phyloP scores from a whole-genome alignment of 2,797 vertebrate genomes.

The Sebastes oblongus region DNA sequence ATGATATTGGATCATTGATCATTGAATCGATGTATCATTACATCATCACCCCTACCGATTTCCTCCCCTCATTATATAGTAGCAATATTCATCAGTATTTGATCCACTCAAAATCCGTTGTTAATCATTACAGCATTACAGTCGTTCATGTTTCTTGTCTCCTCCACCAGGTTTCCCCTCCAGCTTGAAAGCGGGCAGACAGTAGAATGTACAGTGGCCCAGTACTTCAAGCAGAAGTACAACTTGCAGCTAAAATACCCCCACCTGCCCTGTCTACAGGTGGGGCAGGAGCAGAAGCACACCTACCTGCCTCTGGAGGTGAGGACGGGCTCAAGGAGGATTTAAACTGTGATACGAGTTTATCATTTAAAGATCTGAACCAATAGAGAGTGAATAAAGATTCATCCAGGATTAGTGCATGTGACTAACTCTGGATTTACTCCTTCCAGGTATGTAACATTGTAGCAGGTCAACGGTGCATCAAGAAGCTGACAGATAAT shows the following conservation, averaged over 20 bases:
- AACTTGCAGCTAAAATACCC: constrained; percentile 99
- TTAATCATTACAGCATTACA: neutral
- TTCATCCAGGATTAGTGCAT: neutral
- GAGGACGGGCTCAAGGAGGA: constrained; percentile 57
- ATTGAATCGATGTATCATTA: too few species aligned
- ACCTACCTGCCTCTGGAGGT: constrained; percentile 99
- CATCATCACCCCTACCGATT: too few species aligned
- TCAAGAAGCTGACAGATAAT: constrained; percentile 99
- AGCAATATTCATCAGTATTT: neutral
- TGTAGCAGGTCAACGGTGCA: constrained; percentile 96
- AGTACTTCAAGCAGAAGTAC: constrained; percentile 99
- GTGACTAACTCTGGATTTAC: neutral
- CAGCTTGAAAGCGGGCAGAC: constrained; percentile 99
- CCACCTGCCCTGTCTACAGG: constrained; percentile 97
- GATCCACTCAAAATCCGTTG: neutral
- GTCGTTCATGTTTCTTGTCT: neutral
- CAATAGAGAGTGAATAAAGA: neutral
- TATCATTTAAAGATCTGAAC: neutral
- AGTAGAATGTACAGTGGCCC: constrained; percentile 98
- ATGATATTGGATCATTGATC: too few species aligned
- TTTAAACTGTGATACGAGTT: neutral
- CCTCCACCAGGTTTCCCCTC: constrained; percentile 89
- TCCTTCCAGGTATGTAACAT: constrained; percentile 94
- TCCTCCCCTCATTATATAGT: neutral
- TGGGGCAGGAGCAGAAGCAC: constrained; percentile 99